Evolutionary conservation across 2,888 invertebrate genomes (phyloP), one percentile per base, ranked within the genome.

Genomic region (Gerris lacustris): DNA sequence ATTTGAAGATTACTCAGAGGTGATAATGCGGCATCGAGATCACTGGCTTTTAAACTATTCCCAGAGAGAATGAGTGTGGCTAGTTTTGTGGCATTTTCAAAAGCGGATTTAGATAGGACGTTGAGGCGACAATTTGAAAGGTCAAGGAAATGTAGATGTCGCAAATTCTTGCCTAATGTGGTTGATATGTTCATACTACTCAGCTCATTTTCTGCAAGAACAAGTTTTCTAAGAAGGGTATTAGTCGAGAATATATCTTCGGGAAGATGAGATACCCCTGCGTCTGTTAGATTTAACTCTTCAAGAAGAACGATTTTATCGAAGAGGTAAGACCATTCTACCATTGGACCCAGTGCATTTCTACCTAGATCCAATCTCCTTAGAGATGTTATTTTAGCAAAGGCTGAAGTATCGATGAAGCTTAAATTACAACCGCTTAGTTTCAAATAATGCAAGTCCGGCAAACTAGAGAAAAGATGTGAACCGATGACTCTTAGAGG

Each of bases 1-100:
- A 84, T 86, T 77, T 88, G 86, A 64, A 89, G 81, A 78, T 86
- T 86, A 6, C 85, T 84, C 62, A 89, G 78, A 68, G 88, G 88
- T 44, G 85, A 84, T 74, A 89, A 80, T 11, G 88, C 88, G 70
- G 84, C 86, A 73, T 87, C 83, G 68, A 88, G 80, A 77, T 88
- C 87, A n/a, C 85, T 84, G 0, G 87, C 87, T 74, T 87, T 87
- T 74, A 88, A 80, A 0, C 86, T 85, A 79, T 89, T 89, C 6
- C 88, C 88, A 68, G 86, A 86, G 18, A 89, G 81, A 77, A 87
- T 84, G 15, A 89, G 81, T 68, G 83, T 86, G 72, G 86, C 84
- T 67, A 89, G 79, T 79, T 86, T 86, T 0, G 87, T 87, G 1
- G 87, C 86, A 76, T 88, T 88, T 31, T 83, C 83, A 77, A 89